Percentiles rank a stretch among this genome's conserved stretches.
Conservation (phyloP, 2,888 invertebrate species). For the Danaus chrysippus region DNA sequence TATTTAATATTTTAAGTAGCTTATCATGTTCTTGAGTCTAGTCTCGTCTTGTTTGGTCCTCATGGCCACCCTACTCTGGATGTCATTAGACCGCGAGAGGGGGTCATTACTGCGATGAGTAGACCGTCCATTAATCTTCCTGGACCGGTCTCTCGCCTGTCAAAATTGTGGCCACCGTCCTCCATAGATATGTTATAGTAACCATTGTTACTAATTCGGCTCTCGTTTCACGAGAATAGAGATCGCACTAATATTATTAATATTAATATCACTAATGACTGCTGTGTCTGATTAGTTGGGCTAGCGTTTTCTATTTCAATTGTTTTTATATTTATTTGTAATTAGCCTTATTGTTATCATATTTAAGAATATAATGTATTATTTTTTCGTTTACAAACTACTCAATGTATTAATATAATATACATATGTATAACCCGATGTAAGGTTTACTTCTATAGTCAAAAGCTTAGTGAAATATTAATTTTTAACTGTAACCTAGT, state of each 20-base stretch:
- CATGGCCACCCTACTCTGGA: constrained; percentile 56
- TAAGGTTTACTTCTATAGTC: neutral
- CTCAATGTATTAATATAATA: too few species aligned
- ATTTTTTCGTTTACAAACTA: too few species aligned
- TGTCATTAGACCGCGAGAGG: constrained; percentile 73
- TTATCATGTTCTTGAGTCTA: neutral
- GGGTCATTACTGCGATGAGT: constrained; percentile 78
- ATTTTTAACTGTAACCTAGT: neutral
- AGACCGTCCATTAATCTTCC: constrained; percentile 73
- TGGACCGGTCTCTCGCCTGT: constrained; percentile 71
- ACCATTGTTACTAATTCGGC: constrained; percentile 36
- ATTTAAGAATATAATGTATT: neutral
- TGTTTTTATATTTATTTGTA: constrained; percentile 2
- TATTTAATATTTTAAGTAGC: neutral
- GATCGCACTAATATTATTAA: constrained; percentile 31
- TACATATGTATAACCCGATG: too few species aligned
- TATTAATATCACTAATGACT: constrained; percentile 35
- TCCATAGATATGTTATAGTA: constrained; percentile 48
- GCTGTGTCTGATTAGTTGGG: constrained; percentile 24
- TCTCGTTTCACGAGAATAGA: constrained; percentile 44
- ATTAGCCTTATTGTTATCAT: neutral
- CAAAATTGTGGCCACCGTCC: constrained; percentile 74
- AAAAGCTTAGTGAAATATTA: neutral
- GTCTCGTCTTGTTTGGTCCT: neutral
- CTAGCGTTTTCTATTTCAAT: constrained; percentile 23